phyloP scores from a whole-genome alignment of 2,888 invertebrate genomes.

The Anodontia alba region DNA sequence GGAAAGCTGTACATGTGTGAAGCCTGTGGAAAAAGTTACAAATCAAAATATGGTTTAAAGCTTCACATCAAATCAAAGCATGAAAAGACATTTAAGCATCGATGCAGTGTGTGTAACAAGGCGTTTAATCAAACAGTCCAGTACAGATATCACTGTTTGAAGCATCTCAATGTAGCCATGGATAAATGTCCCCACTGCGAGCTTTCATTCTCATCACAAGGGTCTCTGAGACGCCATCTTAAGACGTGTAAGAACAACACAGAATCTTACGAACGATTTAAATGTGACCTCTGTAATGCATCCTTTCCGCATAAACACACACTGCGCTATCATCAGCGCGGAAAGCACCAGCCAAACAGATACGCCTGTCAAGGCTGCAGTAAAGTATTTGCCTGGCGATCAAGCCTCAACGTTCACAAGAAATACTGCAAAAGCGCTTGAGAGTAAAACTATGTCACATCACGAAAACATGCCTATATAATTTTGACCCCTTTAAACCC shows the following conservation, averaged over 20 bases:
- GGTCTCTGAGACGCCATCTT: not conserved
- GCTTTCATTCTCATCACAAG: not conserved
- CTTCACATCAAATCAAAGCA: not conserved
- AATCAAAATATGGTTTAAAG: not conserved
- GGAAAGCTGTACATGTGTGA: not conserved
- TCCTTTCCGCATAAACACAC: not conserved
- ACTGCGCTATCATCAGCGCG: not conserved
- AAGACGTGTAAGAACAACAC: not conserved
- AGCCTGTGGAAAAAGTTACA: not conserved
- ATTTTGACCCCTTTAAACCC: too few relatives aligned
- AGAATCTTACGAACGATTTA: not conserved
- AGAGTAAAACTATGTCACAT: too few relatives aligned
- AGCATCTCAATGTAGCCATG: not conserved
- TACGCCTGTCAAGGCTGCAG: not conserved
- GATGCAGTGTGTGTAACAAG: not conserved
- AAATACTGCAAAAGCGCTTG: not conserved
- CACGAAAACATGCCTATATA: too few relatives aligned
- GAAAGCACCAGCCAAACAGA: not conserved
- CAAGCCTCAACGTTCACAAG: not conserved
- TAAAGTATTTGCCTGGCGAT: not conserved
- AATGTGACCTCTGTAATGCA: not conserved
- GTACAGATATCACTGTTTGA: not conserved
- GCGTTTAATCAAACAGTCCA: not conserved
- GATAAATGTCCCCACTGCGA: not conserved
- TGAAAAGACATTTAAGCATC: not conserved